Conservation (phyloP, 2,888 invertebrate genomes). For the Thumatha senex region DNA sequence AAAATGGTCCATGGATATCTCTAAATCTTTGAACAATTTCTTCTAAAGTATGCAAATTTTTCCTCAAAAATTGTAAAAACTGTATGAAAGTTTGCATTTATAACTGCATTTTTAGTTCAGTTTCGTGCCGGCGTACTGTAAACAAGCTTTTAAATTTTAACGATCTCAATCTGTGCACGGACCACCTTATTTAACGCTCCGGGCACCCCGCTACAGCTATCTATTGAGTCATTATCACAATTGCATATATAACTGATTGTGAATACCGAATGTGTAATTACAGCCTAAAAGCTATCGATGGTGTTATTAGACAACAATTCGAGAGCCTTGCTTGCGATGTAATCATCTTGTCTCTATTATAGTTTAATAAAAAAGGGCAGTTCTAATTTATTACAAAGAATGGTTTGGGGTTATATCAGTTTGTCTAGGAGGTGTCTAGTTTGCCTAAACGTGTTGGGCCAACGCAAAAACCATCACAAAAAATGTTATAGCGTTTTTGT, state of each 20-base stretch:
- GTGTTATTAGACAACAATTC: constrained; percentile 33
- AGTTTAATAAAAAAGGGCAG: constrained; percentile 26
- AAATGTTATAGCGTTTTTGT: constrained; percentile 9
- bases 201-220: constrained; percentile 47
- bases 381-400: constrained; percentile 50
- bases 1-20: too few species aligned
- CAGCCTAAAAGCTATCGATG: constrained; percentile 24
- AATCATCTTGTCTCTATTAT: constrained; percentile 40
- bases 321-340: constrained; percentile 30
- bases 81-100: not conserved
- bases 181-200: constrained; percentile 52
- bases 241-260: constrained; percentile 50
- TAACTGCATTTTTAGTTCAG: not conserved
- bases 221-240: constrained; percentile 68
- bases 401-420: constrained; percentile 16
- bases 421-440: constrained; percentile 45
- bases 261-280: constrained; percentile 61
- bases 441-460: constrained; percentile 33
- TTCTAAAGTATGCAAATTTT: too few species aligned
- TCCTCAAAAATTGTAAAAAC: too few species aligned
- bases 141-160: constrained; percentile 40
- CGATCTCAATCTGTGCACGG: constrained; percentile 47
- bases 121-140: not conserved
- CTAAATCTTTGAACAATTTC: too few species aligned
- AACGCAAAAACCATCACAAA: constrained; percentile 32